phyloP scores from a whole-genome alignment of 2,888 invertebrate species.

The Nomada hirtipes region DNA sequence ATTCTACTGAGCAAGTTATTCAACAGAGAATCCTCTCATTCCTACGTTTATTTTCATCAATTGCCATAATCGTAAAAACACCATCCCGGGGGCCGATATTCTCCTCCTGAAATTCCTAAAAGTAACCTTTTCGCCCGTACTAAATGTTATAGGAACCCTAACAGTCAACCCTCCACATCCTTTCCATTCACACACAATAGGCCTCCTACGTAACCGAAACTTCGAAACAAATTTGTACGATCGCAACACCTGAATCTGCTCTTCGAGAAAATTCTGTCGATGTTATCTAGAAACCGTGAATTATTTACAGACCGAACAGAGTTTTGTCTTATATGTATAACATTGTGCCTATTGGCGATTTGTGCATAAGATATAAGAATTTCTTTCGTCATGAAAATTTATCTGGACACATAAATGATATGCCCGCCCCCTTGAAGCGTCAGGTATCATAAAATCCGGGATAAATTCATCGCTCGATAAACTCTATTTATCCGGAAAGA shows the following conservation, averaged over 20 bases:
- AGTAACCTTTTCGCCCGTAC: not conserved
- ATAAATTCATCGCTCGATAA: not conserved
- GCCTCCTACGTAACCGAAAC: not conserved
- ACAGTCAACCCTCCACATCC: not conserved
- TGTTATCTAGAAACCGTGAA: too few relatives aligned
- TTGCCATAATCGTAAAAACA: not conserved
- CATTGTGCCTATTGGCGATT: not conserved
- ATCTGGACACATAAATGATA: not conserved
- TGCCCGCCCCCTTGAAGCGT: too few relatives aligned
- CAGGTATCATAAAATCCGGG: not conserved
- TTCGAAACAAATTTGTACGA: not conserved
- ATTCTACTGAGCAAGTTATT: not conserved
- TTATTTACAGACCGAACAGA: too few relatives aligned
- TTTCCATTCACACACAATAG: not conserved
- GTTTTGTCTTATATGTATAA: not conserved
- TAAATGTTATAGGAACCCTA: not conserved
- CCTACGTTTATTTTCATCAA: not conserved
- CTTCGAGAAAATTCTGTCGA: too few relatives aligned
- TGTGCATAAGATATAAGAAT: not conserved
- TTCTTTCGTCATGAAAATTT: not conserved
- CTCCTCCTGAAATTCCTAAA: not conserved
- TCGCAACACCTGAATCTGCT: not conserved
- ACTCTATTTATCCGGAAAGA: too few relatives aligned
- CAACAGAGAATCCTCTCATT: not conserved
- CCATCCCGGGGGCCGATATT: not conserved